Base-by-base conservation (phyloP, 2,888 invertebrate genomes). In the Loripinus fragilis region DNA sequence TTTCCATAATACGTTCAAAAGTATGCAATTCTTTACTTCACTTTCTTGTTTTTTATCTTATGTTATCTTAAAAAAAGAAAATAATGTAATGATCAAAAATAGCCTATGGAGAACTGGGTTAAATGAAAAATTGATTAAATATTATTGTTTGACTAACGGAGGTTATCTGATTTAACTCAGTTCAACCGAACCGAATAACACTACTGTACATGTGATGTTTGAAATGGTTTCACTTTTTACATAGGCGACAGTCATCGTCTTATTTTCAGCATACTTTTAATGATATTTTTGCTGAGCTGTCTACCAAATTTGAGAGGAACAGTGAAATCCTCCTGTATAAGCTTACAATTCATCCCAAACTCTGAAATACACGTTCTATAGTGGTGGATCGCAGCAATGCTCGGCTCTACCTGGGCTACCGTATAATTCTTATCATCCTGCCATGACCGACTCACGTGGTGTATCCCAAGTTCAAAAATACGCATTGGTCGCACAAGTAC, bases 381-480 rank as follows among this genome's bases (percentile, higher is more conserved):
- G 77, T 93, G 93, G 70, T 92, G 91, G 35, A 92, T 76, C 35
- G 88, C 80, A 8, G 90, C 91, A 1, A 81, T 65, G 5, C 71
- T 69, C 0, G 85, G 75, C 35, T 86, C 76, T 8, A 90, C 87
- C 15, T 82, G 81, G 17, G 70, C 42, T 0, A 90, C 85, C 17
- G 80, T 75, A 72, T 90, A 90, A 28, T 91, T 89, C 50, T 91
- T 91, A 67, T 90, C 85, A 87, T 91, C 80, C 23, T 76, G 81
- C 76, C 82, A 82, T 3, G 84, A 52, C 38, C 79, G 74, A 78
- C 93, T 93, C 35, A 94, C 91, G 85, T 94, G 94, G 79, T 94
- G 94, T 65, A 94, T 94, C 0, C 94, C 94, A 80, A 93, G 91
- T 78, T 94, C 94, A 83, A 93, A 94, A 23, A 94, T 89, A 74